A percentile compares a stretch with the other conserved stretches of the same genome.
Conservation (phyloP, 1,140 invertebrate genomes). For the Drosophila willistoni region DNA sequence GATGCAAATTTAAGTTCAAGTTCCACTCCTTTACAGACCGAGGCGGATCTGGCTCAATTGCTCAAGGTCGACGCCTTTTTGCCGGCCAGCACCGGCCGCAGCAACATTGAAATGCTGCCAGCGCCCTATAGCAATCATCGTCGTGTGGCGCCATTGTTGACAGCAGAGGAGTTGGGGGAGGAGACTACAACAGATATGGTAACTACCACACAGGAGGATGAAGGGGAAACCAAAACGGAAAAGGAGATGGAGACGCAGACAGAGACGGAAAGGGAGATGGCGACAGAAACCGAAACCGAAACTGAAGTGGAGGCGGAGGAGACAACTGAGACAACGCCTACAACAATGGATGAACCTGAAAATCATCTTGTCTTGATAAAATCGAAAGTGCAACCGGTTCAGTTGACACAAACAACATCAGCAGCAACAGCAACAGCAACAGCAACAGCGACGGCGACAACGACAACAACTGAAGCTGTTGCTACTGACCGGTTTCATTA, state of each 20-base stretch:
- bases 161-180: conserved; percentile 13
- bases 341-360: conserved; percentile 45
- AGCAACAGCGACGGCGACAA: conserved; percentile 16
- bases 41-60: conserved; percentile 62
- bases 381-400: conserved; percentile 83
- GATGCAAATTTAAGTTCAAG: conserved; percentile 18
- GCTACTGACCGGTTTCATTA: conserved; percentile 80
- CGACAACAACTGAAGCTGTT: conserved; percentile 35
- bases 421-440: conserved; percentile 8
- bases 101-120: conserved; percentile 44
- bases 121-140: conserved; percentile 57
- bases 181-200: conserved; percentile 45
- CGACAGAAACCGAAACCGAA: conserved; percentile 13
- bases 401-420: conserved; percentile 55
- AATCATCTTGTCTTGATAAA: conserved; percentile 67
- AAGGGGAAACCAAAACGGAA: not conserved
- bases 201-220: conserved; percentile 20
- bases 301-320: conserved; percentile 9
- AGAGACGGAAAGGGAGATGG: conserved; percentile 1
- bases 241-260: not conserved
- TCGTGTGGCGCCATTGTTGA: conserved; percentile 60
- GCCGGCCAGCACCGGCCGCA: conserved; percentile 56
- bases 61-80: conserved; percentile 75
- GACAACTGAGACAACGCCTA: conserved; percentile 26
- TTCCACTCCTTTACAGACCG: conserved; percentile 13